These are phyloP conservation scores for Drosophila lacteicornis DNA, from an alignment of 1,140 invertebrate species.

Conservation along the genomic window DNA sequence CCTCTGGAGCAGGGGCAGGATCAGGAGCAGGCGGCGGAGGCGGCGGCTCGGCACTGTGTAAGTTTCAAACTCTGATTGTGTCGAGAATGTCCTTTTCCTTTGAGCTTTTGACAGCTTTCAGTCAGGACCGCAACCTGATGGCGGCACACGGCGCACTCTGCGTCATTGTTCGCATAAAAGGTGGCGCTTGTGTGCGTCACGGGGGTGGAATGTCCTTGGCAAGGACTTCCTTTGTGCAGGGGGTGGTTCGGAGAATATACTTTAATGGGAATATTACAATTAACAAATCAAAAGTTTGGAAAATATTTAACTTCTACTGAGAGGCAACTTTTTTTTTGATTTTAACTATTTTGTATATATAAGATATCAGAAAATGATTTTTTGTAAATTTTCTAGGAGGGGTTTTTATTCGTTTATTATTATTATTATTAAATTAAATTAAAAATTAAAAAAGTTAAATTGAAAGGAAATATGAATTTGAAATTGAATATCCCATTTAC, in stretches of 20 bases:
- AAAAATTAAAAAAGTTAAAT: too few species aligned
- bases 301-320: background rate
- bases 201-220: conserved; percentile 23
- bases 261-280: background rate
- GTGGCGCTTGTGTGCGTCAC: conserved; percentile 44
- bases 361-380: too few species aligned
- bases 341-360: too few species aligned
- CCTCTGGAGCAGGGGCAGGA: conserved; percentile 25
- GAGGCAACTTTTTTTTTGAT: too few species aligned
- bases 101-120: conserved; percentile 77
- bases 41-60: conserved; percentile 69
- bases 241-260: background rate
- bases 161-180: conserved; percentile 23
- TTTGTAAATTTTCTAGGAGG: too few species aligned
- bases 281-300: background rate
- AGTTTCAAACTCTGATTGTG: conserved; percentile 47
- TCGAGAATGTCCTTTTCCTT: conserved; percentile 20
- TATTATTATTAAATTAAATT: too few species aligned
- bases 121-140: conserved; percentile 63
- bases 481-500: background rate
- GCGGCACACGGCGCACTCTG: conserved; percentile 5
- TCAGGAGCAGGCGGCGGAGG: conserved; percentile 19
- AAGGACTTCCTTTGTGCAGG: background rate
- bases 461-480: background rate
- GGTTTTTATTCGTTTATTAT: too few species aligned